These are phyloP conservation scores for Cephus pulcher DNA, from an alignment of 2,888 invertebrate genomes.

Conservation along the genomic window DNA sequence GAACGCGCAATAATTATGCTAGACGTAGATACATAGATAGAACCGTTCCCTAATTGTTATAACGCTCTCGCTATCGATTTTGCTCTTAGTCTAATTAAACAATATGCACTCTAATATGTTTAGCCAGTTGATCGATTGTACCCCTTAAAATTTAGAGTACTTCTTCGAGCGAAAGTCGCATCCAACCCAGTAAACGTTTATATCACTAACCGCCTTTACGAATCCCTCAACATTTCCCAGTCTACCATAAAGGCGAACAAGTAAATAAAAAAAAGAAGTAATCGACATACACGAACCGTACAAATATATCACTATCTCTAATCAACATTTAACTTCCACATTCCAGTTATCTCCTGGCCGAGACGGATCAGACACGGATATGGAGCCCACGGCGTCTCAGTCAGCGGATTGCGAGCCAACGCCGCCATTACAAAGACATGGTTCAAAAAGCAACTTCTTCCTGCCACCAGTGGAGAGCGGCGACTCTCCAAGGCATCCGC, in stretches of 20 bases:
- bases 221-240: not conserved
- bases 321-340: not conserved
- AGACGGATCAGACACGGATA: constrained; percentile 84
- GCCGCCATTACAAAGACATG: constrained; percentile 85
- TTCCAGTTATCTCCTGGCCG: constrained; percentile 84
- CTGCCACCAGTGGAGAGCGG: constrained; percentile 75
- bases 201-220: not conserved
- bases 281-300: not conserved
- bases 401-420: constrained; percentile 94
- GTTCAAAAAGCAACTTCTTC: constrained; percentile 90
- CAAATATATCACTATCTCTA: not conserved
- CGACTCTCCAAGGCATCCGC: constrained; percentile 64
- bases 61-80: not conserved
- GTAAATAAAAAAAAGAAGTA: not conserved
- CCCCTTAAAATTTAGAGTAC: not conserved
- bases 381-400: constrained; percentile 91
- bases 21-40: not conserved
- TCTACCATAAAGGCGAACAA: not conserved
- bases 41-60: not conserved
- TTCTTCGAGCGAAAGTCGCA: not conserved
- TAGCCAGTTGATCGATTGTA: not conserved
- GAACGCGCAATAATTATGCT: not conserved
- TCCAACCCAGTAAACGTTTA: not conserved
- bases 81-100: not conserved
- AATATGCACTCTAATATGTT: not conserved